phyloP scores from a whole-genome alignment of 2,797 vertebrate genomes.

The Molossus alvarezi region DNA sequence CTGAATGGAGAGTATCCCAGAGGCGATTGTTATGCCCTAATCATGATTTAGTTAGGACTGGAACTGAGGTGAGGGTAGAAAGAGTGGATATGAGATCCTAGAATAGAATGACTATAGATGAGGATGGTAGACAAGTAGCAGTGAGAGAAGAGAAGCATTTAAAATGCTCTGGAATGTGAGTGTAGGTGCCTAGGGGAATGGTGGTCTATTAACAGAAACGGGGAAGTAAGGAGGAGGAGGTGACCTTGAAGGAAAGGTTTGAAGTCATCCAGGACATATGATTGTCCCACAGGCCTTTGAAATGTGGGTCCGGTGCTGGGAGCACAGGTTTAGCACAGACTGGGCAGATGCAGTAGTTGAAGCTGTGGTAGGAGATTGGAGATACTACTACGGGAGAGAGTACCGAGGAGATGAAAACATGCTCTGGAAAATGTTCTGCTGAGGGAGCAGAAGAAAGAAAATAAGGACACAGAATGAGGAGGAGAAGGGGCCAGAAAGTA shows the following conservation, averaged over 20 bases:
- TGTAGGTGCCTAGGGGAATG: neutral
- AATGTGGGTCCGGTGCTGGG: neutral
- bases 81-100: neutral
- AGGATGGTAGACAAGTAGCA: neutral
- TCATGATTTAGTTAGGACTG: neutral
- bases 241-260: slow-evolving; percentile 38
- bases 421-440: neutral
- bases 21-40: neutral
- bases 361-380: neutral
- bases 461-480: neutral
- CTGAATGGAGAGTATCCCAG: neutral
- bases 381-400: neutral
- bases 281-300: neutral
- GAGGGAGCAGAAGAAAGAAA: neutral
- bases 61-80: neutral
- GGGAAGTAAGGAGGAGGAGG: neutral
- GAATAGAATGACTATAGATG: neutral
- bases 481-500: neutral
- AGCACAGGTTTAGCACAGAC: neutral
- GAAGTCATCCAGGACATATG: neutral
- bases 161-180: slow-evolving; percentile 40
- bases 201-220: slow-evolving; percentile 50
- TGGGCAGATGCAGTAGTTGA: rapidly evolving
- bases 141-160: neutral
- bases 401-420: neutral